phyloP scores from a whole-genome alignment of 1,140 invertebrate genomes.

The Bradynema listronoti region DNA sequence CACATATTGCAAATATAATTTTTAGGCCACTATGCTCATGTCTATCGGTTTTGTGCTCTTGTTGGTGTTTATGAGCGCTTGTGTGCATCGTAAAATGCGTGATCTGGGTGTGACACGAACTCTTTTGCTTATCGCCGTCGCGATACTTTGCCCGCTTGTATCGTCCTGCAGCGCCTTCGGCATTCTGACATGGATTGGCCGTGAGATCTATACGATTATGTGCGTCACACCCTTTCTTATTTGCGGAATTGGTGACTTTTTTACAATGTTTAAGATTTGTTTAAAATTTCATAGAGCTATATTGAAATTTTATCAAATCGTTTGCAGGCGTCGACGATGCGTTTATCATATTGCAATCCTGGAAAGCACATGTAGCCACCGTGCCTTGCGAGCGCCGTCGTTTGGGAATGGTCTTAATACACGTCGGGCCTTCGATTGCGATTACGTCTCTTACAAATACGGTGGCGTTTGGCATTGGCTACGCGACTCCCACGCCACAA shows the following conservation, averaged over 20 bases:
- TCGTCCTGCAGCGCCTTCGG: conserved; percentile 49
- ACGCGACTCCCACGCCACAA: conserved; percentile 53
- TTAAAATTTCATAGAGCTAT: too few species aligned
- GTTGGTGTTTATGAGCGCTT: conserved; percentile 43
- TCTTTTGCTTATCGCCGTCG: conserved; percentile 34
- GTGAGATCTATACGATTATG: conserved; percentile 53
- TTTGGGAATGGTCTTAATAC: conserved; percentile 14
- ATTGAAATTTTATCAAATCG: too few species aligned
- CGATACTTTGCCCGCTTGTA: conserved; percentile 50
- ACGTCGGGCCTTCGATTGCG: conserved; percentile 49
- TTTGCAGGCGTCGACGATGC: conserved; percentile 54
- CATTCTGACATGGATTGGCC: conserved; percentile 49
- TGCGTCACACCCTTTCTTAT: conserved; percentile 54
- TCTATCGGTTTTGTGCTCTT: conserved; percentile 50
- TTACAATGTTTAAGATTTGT: neutral
- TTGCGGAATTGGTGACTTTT: too few species aligned
- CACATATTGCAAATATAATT: conserved; percentile 2
- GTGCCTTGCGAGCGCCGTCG: conserved; percentile 24
- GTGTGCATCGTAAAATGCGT: conserved; percentile 36
- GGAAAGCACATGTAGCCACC: conserved; percentile 41
- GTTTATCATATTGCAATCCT: conserved; percentile 51
- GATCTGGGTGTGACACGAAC: conserved; percentile 11
- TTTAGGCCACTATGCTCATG: conserved; percentile 52
- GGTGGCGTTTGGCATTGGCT: conserved; percentile 55
- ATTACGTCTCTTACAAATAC: conserved; percentile 55